These are phyloP conservation scores for Drosophila lutescens DNA, from an alignment of 2,888 invertebrate species.

Conservation along the genomic window DNA sequence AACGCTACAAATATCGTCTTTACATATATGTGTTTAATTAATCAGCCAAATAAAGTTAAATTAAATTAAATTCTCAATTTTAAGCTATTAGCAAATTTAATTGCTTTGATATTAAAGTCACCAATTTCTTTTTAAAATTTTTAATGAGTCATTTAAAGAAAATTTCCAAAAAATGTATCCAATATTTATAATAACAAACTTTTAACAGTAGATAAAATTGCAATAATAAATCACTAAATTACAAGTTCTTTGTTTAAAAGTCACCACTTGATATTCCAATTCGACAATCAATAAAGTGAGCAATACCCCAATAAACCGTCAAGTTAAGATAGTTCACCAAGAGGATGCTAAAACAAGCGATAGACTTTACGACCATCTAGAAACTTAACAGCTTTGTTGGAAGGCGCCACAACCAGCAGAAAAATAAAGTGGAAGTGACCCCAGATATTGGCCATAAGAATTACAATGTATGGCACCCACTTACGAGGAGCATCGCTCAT, in stretches of 20 bases:
- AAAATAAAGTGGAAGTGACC: constrained; percentile 16
- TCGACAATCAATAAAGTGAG: background rate
- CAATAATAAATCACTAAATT: background rate
- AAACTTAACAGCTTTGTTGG: constrained; percentile 36
- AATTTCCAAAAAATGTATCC: background rate
- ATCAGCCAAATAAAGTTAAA: no score
- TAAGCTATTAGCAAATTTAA: no score
- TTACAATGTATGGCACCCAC: constrained; percentile 55
- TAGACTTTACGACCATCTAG: constrained; percentile 37
- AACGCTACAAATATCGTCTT: no score
- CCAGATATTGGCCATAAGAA: constrained; percentile 31
- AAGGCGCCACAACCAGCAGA: constrained; percentile 23
- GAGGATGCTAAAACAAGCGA: constrained; percentile 13
- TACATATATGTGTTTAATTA: no score
- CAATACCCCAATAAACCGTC: background rate
- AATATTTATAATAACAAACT: background rate
- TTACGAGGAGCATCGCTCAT: constrained; percentile 35
- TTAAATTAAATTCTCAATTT: no score
- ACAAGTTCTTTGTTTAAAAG: background rate
- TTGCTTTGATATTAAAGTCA: no score
- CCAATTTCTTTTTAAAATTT: background rate
- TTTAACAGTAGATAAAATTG: background rate
- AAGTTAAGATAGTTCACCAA: constrained; percentile 13
- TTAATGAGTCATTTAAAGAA: background rate
- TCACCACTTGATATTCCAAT: background rate